Conservation (phyloP, 2,113 vertebrate genomes). For the Anarrhichthys ocellatus region DNA sequence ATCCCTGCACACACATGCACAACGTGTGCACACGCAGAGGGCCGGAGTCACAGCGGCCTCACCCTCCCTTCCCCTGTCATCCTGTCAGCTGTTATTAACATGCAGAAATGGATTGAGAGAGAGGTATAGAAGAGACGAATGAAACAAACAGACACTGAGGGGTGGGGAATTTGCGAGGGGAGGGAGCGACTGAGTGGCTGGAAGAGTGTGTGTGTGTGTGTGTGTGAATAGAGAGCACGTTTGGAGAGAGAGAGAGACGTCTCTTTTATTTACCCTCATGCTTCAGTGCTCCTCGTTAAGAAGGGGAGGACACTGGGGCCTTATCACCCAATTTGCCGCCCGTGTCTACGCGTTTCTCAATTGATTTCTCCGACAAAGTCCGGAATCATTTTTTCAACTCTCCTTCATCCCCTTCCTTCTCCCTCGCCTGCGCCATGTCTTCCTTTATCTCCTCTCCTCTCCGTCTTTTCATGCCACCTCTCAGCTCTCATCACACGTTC, state of each 20-base stretch:
- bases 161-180: slow-evolving; percentile 4
- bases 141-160: slow-evolving; percentile 29
- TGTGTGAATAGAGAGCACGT: slow-evolving; percentile 29
- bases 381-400: slow-evolving; percentile 76
- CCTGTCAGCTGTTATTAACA: slow-evolving; percentile 47
- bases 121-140: slow-evolving; percentile 12
- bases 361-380: slow-evolving; percentile 83
- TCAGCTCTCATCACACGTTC: slow-evolving; percentile 30
- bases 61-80: neutral
- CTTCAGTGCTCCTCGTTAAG: slow-evolving; percentile 77
- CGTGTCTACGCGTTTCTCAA: slow-evolving; percentile 74
- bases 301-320: slow-evolving; percentile 74
- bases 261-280: slow-evolving; percentile 81
- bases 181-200: slow-evolving; percentile 10
- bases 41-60: slow-evolving; percentile 4
- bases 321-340: slow-evolving; percentile 81
- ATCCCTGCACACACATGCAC: slow-evolving; percentile 32
- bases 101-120: slow-evolving; percentile 50
- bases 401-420: slow-evolving; percentile 61
- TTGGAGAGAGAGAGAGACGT: slow-evolving; percentile 61
- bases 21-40: slow-evolving; percentile 2
- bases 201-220: slow-evolving; percentile 11
- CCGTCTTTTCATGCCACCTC: slow-evolving; percentile 2
- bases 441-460: slow-evolving; percentile 28
- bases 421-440: slow-evolving; percentile 40